Conservation (phyloP, 2,888 invertebrate species). For the Atethmia centrago region DNA sequence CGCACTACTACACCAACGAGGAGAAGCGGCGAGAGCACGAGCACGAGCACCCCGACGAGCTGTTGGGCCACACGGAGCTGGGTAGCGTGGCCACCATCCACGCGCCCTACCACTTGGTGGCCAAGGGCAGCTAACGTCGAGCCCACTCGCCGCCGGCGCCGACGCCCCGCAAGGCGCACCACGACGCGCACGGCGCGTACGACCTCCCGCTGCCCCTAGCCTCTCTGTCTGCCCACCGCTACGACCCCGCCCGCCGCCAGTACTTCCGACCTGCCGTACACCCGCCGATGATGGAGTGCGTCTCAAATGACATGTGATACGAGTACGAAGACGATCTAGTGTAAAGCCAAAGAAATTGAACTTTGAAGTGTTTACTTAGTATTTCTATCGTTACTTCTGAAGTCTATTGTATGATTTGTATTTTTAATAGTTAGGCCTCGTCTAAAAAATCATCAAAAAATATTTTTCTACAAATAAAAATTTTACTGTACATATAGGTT, state of each 20-base stretch:
- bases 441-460: conserved; percentile 61
- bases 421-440: conserved; percentile 63
- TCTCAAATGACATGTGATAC: conserved; percentile 84
- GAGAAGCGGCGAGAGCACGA: conserved; percentile 90
- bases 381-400: conserved; percentile 41
- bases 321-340: conserved; percentile 85
- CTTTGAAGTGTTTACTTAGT: conserved; percentile 48
- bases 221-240: conserved; percentile 60
- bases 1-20: conserved; percentile 95
- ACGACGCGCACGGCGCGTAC: conserved; percentile 62
- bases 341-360: conserved; percentile 76
- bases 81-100: conserved; percentile 85
- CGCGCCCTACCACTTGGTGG: conserved; percentile 80
- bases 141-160: conserved; percentile 70
- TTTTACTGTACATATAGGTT: conserved; percentile 70
- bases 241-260: conserved; percentile 71
- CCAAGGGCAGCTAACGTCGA: conserved; percentile 84
- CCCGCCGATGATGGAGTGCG: conserved; percentile 68
- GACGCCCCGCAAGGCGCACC: conserved; percentile 48
- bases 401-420: conserved; percentile 53
- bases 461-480: conserved; percentile 78
- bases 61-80: conserved; percentile 79
- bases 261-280: conserved; percentile 68
- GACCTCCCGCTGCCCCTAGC: conserved; percentile 65
- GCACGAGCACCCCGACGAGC: conserved; percentile 84